These are phyloP conservation scores for Nematopogon swammerdamellus DNA, from an alignment of 2,888 invertebrate genomes.

Conservation along the genomic window DNA sequence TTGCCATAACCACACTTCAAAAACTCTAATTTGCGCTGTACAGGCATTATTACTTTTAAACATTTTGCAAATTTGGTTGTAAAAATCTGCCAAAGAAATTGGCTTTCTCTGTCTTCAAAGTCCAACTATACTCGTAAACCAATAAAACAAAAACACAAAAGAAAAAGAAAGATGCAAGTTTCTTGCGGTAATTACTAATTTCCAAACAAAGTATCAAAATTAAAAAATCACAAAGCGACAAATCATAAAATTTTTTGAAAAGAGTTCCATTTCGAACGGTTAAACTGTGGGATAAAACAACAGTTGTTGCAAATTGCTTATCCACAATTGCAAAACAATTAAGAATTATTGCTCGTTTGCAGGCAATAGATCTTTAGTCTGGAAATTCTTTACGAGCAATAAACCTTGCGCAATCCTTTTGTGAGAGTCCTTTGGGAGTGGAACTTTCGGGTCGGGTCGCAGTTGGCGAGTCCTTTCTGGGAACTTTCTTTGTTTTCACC, in stretches of 20 bases:
- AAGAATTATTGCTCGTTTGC: constrained; percentile 47
- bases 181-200: constrained; percentile 2
- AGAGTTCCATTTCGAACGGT: constrained; percentile 39
- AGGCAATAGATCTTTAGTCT: constrained; percentile 49
- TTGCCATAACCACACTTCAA: too few species aligned
- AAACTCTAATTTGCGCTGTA: too few species aligned
- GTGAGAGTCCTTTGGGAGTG: constrained; percentile 4
- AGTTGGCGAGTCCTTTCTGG: constrained; percentile 9
- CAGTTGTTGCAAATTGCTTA: constrained; percentile 51
- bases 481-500: constrained; percentile 48
- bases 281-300: constrained; percentile 52
- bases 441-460: background rate
- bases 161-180: too few species aligned
- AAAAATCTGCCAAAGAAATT: too few species aligned
- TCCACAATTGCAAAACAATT: constrained; percentile 49
- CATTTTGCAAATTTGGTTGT: too few species aligned
- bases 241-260: background rate
- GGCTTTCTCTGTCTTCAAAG: too few species aligned
- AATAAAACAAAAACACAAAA: too few species aligned
- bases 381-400: constrained; percentile 52
- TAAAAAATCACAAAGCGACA: background rate
- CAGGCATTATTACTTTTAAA: too few species aligned
- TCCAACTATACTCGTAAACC: too few species aligned
- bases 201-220: constrained; percentile 1
- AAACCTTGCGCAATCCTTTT: constrained; percentile 42